Percentiles rank a stretch among this genome's conserved stretches.
Conservation (phyloP, 2,113 vertebrate genomes). For the Pedionomus torquatus region DNA sequence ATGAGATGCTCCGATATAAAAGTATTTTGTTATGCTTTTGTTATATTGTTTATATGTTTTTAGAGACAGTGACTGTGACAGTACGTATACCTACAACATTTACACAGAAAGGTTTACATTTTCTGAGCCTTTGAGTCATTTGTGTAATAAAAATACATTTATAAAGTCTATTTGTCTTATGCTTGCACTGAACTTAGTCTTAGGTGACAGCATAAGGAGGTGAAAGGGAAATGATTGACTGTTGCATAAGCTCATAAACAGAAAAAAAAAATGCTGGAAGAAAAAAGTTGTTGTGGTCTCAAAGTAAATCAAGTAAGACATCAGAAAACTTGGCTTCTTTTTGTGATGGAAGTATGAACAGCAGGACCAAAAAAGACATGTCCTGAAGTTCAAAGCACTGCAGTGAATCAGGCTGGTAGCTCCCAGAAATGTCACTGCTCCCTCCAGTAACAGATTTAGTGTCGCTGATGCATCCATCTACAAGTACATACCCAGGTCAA, state of each 20-base stretch:
- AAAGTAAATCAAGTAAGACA: not conserved
- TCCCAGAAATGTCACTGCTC: not conserved
- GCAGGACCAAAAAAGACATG: not conserved
- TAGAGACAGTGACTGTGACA: not conserved
- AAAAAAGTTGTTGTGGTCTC: not conserved
- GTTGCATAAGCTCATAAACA: not conserved
- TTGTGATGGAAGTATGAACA: not conserved
- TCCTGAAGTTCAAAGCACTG: not conserved
- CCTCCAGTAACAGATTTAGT: not conserved
- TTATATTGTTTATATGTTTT: not conserved
- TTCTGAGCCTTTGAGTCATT: not conserved
- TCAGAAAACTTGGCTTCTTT: not conserved
- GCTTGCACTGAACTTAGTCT: not conserved
- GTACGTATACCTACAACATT: not conserved
- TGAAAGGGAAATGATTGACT: not conserved
- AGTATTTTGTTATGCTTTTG: not conserved
- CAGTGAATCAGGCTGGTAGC: not conserved
- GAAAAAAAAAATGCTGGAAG: not conserved
- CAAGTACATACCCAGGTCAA: not conserved
- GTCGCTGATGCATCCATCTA: not conserved
- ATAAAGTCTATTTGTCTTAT: not conserved
- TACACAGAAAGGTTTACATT: not conserved
- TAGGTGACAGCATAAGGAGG: not conserved
- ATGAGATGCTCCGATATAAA: not conserved
- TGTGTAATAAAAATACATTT: not conserved